Percentiles rank a stretch among this genome's conserved stretches.
phyloP scores from a whole-genome alignment of 2,888 invertebrate genomes.

The Epirrita christyi region DNA sequence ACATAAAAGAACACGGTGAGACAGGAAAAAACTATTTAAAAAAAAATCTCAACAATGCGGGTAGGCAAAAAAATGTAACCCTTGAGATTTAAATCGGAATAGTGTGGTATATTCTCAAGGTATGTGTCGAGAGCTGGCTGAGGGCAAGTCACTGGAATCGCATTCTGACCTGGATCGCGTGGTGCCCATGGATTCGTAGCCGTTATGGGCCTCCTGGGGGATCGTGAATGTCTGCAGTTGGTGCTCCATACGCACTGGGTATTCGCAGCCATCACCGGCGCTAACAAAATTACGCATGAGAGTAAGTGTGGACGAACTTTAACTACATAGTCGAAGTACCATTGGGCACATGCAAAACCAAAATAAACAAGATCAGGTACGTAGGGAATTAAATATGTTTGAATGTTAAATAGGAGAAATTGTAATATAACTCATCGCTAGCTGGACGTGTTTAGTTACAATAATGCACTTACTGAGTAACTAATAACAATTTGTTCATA shows the following conservation, averaged over 20 bases:
- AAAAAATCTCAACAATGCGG: slow-evolving; percentile 17
- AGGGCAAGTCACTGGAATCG: slow-evolving; percentile 44
- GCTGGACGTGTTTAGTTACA: too few relatives aligned
- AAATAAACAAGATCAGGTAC: too few relatives aligned
- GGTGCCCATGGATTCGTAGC: slow-evolving; percentile 96
- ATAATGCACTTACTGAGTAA: too few relatives aligned
- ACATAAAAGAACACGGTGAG: slow-evolving; percentile 14
- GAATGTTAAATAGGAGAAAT: too few relatives aligned
- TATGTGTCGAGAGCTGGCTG: slow-evolving; percentile 63
- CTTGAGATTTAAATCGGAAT: slow-evolving; percentile 6
- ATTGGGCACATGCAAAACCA: too few relatives aligned
- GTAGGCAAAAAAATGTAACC: slow-evolving; percentile 18
- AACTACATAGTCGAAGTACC: too few relatives aligned
- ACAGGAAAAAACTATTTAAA: not conserved
- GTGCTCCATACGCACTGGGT: slow-evolving; percentile 91
- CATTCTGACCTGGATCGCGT: slow-evolving; percentile 92
- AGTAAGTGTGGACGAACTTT: slow-evolving; percentile 22
- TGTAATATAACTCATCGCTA: too few relatives aligned
- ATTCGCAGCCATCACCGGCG: slow-evolving; percentile 95
- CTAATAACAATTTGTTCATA: not conserved
- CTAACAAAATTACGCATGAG: slow-evolving; percentile 73
- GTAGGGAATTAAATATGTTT: too few relatives aligned
- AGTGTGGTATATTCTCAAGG: slow-evolving; percentile 62
- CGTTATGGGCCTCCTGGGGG: slow-evolving; percentile 72
- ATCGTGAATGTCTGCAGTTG: slow-evolving; percentile 78